Conservation (phyloP, 2,888 invertebrate species). For the Cecidostiba fungosa region DNA sequence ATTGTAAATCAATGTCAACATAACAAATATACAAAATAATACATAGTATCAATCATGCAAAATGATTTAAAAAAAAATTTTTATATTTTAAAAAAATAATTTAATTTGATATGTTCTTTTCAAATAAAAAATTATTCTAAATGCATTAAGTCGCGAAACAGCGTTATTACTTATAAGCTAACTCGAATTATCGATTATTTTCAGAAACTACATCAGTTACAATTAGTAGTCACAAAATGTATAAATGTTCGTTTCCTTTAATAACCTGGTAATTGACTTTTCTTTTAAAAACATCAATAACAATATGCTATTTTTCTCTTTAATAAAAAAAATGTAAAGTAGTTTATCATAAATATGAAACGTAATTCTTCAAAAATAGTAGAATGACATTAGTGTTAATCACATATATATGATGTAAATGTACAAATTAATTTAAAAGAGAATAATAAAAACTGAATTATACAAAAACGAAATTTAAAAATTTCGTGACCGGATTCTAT, state of each 20-base stretch:
- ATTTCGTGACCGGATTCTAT: conserved; percentile 47
- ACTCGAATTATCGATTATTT: conserved; percentile 9
- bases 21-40: background rate
- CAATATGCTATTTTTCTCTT: conserved; percentile 28
- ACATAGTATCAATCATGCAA: background rate
- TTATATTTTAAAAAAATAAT: background rate
- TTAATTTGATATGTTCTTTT: conserved; percentile 16
- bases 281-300: conserved; percentile 46
- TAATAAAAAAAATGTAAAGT: background rate
- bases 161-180: conserved; percentile 11
- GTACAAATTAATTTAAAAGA: conserved; percentile 45
- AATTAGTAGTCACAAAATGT: conserved; percentile 58
- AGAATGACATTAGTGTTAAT: background rate
- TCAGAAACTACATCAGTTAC: conserved; percentile 47
- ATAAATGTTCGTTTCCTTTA: conserved; percentile 55
- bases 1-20: background rate
- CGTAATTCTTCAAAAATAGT: background rate
- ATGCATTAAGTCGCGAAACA: conserved; percentile 26
- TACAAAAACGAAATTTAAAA: conserved; percentile 51
- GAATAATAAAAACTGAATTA: conserved; percentile 30
- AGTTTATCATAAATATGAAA: conserved; percentile 6
- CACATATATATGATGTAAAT: background rate
- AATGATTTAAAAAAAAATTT: background rate
- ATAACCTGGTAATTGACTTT: conserved; percentile 60
- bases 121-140: background rate